These are phyloP conservation scores for Emydocephalus ijimae DNA, from an alignment of 2,113 vertebrate species.

Conservation along the genomic window DNA sequence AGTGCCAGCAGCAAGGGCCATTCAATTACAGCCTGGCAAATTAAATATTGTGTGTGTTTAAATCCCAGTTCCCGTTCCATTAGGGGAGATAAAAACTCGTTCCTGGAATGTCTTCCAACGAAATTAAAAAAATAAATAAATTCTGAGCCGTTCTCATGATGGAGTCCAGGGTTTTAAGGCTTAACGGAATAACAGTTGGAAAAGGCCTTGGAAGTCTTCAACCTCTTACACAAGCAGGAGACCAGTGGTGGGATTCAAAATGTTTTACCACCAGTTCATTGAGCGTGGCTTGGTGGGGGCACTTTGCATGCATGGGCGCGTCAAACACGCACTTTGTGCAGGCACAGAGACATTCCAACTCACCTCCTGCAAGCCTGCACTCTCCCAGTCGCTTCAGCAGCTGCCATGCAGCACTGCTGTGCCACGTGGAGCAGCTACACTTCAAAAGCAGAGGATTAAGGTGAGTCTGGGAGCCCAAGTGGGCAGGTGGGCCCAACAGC, in stretches of 20 bases:
- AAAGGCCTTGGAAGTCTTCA: background rate
- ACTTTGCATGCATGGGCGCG: too few species aligned
- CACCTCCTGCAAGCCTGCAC: too few species aligned
- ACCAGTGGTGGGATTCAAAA: background rate
- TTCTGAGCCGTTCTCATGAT: background rate
- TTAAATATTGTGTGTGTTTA: background rate
- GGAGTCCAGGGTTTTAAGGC: background rate
- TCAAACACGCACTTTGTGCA: too few species aligned
- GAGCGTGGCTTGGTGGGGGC: too few species aligned
- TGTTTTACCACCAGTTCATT: too few species aligned
- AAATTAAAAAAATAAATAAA: background rate
- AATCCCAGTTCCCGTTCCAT: background rate
- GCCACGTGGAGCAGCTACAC: too few species aligned
- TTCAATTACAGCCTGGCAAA: background rate
- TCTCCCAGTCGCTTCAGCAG: too few species aligned
- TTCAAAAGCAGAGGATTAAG: too few species aligned
- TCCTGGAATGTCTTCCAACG: background rate
- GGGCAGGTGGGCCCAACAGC: too few species aligned
- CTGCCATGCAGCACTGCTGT: too few species aligned
- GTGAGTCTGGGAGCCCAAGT: too few species aligned
- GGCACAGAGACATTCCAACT: too few species aligned
- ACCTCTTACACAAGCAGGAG: background rate
- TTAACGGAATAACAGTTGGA: background rate
- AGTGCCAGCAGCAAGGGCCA: background rate
- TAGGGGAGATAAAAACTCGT: background rate